Evolutionary conservation across 1,140 invertebrate genomes (phyloP).

Genomic region (Caenorhabditis tropicalis): DNA sequence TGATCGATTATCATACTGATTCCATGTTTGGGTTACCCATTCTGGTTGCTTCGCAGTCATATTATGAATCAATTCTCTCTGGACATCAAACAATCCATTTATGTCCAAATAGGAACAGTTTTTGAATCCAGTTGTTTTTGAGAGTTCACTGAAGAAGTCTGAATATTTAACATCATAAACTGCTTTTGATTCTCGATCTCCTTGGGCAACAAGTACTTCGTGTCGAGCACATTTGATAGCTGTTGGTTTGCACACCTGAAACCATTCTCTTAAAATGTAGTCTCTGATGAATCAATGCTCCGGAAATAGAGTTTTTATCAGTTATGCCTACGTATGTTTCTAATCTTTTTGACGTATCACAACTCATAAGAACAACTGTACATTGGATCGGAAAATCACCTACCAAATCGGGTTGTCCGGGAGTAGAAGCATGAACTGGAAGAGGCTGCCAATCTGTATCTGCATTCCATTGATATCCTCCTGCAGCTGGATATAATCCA

Average conservation of each 20-base stretch:
- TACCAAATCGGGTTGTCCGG: constrained; percentile 48
- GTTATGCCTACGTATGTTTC: constrained; percentile 5
- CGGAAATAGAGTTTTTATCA: constrained; percentile 29
- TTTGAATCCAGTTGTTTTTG: constrained; percentile 4
- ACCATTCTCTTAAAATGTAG: background rate
- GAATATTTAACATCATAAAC: constrained; percentile 1
- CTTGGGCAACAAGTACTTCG: background rate
- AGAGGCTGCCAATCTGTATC: constrained; percentile 51
- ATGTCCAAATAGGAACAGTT: constrained; percentile 12
- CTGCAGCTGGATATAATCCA: constrained; percentile 52
- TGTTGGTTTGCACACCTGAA: constrained; percentile 30
- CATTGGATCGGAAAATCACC: background rate
- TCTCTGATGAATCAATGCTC: background rate
- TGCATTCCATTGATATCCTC: background rate
- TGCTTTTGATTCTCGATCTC: constrained; percentile 5
- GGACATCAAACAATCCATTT: constrained; percentile 10
- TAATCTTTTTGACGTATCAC: constrained; percentile 3
- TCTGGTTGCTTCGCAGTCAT: constrained; percentile 8
- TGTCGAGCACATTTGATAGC: constrained; percentile 28
- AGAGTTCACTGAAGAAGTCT: constrained; percentile 25
- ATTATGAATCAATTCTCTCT: constrained; percentile 11
- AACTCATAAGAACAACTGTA: constrained; percentile 6
- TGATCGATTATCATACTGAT: constrained; percentile 8
- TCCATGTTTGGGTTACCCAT: background rate
- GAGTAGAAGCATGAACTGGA: constrained; percentile 49